Evolutionary conservation across 2,797 vertebrate genomes (phyloP).

Genomic region (Pristis pectinata): DNA sequence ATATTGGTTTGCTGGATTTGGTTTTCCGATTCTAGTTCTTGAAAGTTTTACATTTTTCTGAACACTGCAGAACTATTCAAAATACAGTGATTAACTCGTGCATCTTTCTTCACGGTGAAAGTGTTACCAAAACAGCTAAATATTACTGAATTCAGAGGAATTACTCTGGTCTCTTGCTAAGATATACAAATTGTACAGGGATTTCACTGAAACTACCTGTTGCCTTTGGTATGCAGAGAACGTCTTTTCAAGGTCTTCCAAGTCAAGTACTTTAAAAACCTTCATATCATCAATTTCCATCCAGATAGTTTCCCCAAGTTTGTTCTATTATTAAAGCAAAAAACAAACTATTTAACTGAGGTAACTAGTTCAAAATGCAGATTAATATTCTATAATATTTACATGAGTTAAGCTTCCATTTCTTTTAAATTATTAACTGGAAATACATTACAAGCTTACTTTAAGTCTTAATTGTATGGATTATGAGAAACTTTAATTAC

Average conservation of each 20-base stretch:
- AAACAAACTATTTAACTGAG: background rate
- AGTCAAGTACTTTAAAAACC: constrained; percentile 89
- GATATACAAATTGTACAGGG: background rate
- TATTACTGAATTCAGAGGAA: background rate
- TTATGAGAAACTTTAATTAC: background rate
- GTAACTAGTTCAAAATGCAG: background rate
- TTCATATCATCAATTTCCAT: constrained; percentile 79
- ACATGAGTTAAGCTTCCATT: background rate
- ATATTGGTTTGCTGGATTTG: background rate
- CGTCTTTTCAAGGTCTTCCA: constrained; percentile 89
- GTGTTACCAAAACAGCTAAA: background rate
- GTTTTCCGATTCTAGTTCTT: background rate
- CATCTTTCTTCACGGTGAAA: background rate
- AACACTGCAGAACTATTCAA: background rate
- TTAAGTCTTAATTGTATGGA: background rate
- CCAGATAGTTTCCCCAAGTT: constrained; percentile 89
- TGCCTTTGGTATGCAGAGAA: constrained; percentile 98
- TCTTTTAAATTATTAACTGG: background rate
- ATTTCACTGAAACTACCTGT: constrained; percentile 68
- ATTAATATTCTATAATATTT: background rate
- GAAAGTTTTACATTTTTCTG: too few relatives aligned
- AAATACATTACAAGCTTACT: background rate
- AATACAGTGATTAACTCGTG: background rate
- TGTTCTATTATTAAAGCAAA: constrained; percentile 66
- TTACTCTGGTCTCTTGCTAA: background rate